Evolutionary conservation across 2,113 vertebrate species (phyloP).

Genomic region (Pholis gunnellus): DNA sequence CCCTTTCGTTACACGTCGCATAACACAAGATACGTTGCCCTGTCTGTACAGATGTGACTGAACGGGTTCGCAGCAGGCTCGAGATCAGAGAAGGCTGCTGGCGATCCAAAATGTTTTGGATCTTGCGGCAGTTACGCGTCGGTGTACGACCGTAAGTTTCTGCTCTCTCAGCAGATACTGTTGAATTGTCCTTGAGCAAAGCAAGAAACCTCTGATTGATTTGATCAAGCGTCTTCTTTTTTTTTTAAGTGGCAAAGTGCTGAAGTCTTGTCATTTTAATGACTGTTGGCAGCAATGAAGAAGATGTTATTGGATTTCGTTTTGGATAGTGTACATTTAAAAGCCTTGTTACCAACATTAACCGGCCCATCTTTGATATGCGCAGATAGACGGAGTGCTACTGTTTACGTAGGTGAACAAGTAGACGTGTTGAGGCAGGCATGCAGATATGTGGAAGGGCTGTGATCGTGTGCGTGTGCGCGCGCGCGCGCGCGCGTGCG

Average conservation of each 20-base stretch:
- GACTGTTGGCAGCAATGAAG: not conserved
- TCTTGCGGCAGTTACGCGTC: not conserved
- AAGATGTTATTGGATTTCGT: not conserved
- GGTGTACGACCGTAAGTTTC: not conserved
- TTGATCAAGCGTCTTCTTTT: not conserved
- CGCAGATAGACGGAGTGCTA: slow-evolving; percentile 7
- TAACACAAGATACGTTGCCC: not conserved
- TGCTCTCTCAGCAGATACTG: not conserved
- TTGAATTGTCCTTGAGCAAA: slow-evolving; percentile 18
- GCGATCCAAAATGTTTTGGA: not conserved
- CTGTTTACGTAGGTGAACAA: slow-evolving; percentile 37
- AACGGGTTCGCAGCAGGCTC: not conserved
- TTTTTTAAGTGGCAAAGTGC: not conserved
- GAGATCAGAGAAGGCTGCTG: not conserved
- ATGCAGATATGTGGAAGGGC: slow-evolving; percentile 34
- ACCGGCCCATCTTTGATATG: not conserved
- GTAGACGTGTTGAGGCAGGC: slow-evolving; percentile 45
- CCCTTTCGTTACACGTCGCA: slow-evolving; percentile 9
- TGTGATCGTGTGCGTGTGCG: slow-evolving; percentile 3
- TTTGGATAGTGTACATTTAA: not conserved
- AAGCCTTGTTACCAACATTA: not conserved
- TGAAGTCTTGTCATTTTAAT: not conserved
- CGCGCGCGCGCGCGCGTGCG: not conserved
- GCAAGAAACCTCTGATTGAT: slow-evolving; percentile 1
- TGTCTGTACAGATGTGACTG: not conserved